Conservation (phyloP, 1,140 invertebrate genomes). For the Drosophila takahashii region DNA sequence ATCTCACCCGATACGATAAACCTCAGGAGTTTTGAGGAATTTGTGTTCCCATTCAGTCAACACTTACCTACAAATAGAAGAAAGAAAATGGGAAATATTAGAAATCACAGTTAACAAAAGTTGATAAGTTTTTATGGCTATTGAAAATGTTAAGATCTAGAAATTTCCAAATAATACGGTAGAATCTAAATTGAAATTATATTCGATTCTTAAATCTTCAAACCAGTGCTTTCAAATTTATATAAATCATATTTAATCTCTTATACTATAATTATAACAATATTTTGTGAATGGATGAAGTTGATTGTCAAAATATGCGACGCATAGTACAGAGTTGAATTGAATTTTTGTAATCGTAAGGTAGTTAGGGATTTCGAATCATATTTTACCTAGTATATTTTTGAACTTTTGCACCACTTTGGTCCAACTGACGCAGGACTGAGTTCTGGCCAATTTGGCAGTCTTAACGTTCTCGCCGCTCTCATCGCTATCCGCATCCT, state of each 20-base stretch:
- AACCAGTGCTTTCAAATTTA: too few species aligned
- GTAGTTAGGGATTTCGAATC: too few species aligned
- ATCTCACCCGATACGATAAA: constrained; percentile 61
- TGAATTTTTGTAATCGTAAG: too few species aligned
- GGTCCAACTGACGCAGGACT: constrained; percentile 83
- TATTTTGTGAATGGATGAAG: too few species aligned
- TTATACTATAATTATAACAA: too few species aligned
- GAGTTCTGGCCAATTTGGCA: constrained; percentile 68
- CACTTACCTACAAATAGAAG: constrained; percentile 73
- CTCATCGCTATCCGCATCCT: constrained; percentile 19
- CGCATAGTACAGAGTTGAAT: too few species aligned
- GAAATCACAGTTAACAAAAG: constrained; percentile 1
- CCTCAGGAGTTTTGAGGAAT: constrained; percentile 14
- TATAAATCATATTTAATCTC: too few species aligned
- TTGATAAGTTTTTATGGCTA: background rate
- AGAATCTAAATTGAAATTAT: too few species aligned
- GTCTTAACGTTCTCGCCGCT: constrained; percentile 65
- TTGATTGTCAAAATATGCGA: too few species aligned
- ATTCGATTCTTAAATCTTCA: too few species aligned
- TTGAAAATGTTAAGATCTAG: background rate
- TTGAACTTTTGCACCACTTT: constrained; percentile 83
- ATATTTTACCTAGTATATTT: constrained; percentile 77
- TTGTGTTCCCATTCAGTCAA: constrained; percentile 16
- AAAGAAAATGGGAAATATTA: constrained; percentile 7
- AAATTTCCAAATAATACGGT: background rate